Evolutionary conservation across 2,113 vertebrate species (phyloP).

Genomic region (Pica pica): DNA sequence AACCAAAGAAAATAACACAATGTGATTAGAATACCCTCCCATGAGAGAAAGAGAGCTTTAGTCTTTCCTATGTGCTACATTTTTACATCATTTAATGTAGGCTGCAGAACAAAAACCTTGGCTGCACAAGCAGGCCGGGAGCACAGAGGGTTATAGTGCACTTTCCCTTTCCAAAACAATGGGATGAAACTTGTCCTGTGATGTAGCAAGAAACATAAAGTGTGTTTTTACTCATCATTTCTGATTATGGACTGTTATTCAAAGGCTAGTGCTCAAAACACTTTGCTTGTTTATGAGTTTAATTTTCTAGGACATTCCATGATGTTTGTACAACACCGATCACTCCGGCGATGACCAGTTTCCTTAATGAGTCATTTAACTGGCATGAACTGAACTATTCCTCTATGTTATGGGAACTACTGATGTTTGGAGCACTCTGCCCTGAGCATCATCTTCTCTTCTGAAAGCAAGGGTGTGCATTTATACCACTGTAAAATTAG

Average conservation of each 20-base stretch:
- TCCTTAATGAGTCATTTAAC: slow-evolving; percentile 9
- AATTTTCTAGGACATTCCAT: slow-evolving; percentile 24
- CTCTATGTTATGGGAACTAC: neutral
- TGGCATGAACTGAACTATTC: neutral
- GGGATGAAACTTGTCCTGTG: neutral
- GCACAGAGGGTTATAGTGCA: neutral
- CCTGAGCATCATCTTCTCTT: neutral
- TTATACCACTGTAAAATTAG: neutral
- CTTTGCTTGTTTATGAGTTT: neutral
- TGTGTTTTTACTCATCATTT: slow-evolving; percentile 25
- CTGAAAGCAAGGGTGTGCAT: neutral
- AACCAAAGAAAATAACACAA: neutral
- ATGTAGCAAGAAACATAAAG: neutral
- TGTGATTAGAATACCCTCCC: neutral
- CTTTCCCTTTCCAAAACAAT: slow-evolving; percentile 25
- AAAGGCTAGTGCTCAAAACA: slow-evolving; percentile 11
- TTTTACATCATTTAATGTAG: slow-evolving; percentile 32
- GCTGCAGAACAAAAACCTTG: slow-evolving; percentile 36
- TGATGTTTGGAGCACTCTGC: neutral
- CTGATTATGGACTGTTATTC: neutral
- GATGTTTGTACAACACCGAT: neutral
- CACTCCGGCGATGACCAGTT: fast-evolving
- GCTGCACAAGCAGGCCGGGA: slow-evolving; percentile 36
- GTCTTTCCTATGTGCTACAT: neutral
- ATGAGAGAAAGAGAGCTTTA: slow-evolving; percentile 20